Base-by-base conservation (phyloP, 2,888 invertebrate genomes). In the Drosophila neonasuta region DNA sequence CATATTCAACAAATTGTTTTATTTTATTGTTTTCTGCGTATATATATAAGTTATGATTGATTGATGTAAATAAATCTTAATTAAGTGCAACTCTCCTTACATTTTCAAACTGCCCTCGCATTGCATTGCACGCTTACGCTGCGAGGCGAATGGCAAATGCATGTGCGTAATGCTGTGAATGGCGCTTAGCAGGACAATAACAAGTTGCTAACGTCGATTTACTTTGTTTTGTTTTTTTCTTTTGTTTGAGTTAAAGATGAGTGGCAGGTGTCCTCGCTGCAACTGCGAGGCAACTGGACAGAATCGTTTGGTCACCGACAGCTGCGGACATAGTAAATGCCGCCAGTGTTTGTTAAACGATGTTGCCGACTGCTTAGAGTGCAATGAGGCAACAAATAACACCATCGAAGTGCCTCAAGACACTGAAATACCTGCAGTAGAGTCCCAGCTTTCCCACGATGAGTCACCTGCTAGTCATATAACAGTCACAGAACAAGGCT, bases 241-340 rank as follows among this genome's bases (percentile, higher is more conserved):
- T 54, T 57, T 34, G 4, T 41, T 36, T 36, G 11, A 13, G 15
- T 6, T 8, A 41, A 34, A 39, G 2, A 81, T 81, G 86, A 55
- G 36, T 48, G 70, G 36, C 51, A 70, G 41, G 36, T 82, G 81
- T 42, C 87, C 81, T 6, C 85, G 81, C 0, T 82, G 81, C 41
- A 49, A 70, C 9, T 70, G 67, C 10, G 69, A 91, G 59, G 91
- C 93, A 39, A 89, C 90, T 45, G 93, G 93, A 6, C 90, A 92
- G 63, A 93, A 93, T 81, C 92, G 95, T 57, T 90, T 95, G 58
- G 93, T 96, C 13, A 94, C 93, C 54, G 96, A 96, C 88, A 92
- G 92, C 51, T 96, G 96, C 89, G 96, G 95, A 3, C 95, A 96
- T 88, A 92, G 92, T 59, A 96, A 96, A 90, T 96, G 95, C 89